Conservation (phyloP, 2,797 vertebrate genomes). For the Arremon brunneinucha region DNA sequence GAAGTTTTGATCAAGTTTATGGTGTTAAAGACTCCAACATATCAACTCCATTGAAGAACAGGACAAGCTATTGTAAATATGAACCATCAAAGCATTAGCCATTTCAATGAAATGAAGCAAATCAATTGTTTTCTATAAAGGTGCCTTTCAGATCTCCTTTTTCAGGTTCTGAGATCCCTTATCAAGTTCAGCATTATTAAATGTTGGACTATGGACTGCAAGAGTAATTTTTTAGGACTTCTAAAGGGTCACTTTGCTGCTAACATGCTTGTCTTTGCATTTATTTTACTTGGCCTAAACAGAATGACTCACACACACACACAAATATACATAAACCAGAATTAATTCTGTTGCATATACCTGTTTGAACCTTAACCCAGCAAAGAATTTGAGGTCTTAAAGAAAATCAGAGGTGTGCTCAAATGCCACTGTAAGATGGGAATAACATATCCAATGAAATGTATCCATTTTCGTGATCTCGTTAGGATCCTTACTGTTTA, state of each 20-base stretch:
- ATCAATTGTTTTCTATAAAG: constrained; percentile 79
- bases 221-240: constrained; percentile 63
- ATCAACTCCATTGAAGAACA: constrained; percentile 75
- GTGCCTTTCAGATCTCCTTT: constrained; percentile 81
- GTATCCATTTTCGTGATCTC: background rate
- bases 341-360: background rate
- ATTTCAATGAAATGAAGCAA: constrained; percentile 84
- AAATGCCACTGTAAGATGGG: background rate
- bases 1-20: constrained; percentile 81
- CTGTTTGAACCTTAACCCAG: background rate
- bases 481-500: background rate
- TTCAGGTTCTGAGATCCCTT: constrained; percentile 58
- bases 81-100: constrained; percentile 82
- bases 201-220: constrained; percentile 49
- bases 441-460: background rate
- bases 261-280: constrained; percentile 46
- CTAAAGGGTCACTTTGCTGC: constrained; percentile 52
- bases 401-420: background rate
- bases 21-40: constrained; percentile 77
- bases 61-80: constrained; percentile 80
- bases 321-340: background rate
- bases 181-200: constrained; percentile 67
- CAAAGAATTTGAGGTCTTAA: background rate
- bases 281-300: constrained; percentile 52
- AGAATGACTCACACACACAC: background rate